These are phyloP conservation scores for Gobio gobio DNA, from an alignment of 2,113 vertebrate species.

Conservation along the genomic window DNA sequence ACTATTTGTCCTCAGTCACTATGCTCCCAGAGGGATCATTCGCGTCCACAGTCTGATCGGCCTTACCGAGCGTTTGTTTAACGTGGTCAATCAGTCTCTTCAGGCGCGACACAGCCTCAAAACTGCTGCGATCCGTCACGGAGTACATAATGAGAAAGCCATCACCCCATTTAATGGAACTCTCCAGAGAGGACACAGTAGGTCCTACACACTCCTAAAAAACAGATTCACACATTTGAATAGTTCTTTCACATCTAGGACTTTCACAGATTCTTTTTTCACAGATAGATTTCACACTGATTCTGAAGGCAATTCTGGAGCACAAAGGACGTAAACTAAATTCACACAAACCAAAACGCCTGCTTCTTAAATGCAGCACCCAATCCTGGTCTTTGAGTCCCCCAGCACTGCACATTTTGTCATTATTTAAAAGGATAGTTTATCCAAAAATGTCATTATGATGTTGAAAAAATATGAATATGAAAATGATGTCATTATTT, in stretches of 20 bases:
- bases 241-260: background rate
- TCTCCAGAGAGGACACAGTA: slow-evolving; percentile 64
- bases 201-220: slow-evolving; percentile 61
- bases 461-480: no score
- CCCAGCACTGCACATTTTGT: no score
- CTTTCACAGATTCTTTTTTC: background rate
- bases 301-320: background rate
- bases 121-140: slow-evolving; percentile 73
- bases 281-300: background rate
- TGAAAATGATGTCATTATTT: no score
- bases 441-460: no score
- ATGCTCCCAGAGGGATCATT: background rate
- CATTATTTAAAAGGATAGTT: no score
- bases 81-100: slow-evolving; percentile 75
- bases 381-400: background rate
- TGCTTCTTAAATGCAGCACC: background rate
- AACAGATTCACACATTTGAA: slow-evolving; percentile 13
- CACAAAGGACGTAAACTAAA: background rate
- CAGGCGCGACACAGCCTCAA: slow-evolving; percentile 70
- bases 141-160: slow-evolving; percentile 79
- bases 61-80: slow-evolving; percentile 73
- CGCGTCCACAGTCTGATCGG: background rate
- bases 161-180: slow-evolving; percentile 76
- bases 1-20: background rate
- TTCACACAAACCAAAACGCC: background rate